Conservation (phyloP, 2,113 vertebrate genomes). For the Calypte anna region DNA sequence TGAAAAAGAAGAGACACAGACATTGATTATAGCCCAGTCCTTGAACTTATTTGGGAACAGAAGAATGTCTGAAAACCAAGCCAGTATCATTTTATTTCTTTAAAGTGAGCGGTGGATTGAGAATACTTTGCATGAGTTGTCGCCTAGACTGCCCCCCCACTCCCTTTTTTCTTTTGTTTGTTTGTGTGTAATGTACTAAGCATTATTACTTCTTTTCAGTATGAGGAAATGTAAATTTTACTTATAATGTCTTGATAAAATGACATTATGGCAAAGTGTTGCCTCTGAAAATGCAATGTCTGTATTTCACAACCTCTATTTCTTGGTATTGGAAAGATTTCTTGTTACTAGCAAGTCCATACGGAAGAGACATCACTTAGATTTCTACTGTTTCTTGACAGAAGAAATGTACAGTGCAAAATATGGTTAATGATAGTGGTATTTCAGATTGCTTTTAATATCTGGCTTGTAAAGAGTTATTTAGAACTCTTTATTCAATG, state of each 20-base stretch:
- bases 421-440: background rate
- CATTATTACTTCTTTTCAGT: background rate
- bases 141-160: background rate
- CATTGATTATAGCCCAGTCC: background rate
- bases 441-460: conserved; percentile 2
- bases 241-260: background rate
- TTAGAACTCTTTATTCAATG: background rate
- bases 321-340: background rate
- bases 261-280: background rate
- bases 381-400: background rate
- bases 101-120: background rate
- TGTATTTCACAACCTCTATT: background rate
- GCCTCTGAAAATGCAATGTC: background rate
- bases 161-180: too few relatives aligned
- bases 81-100: background rate
- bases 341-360: background rate
- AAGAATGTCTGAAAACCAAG: background rate
- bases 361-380: background rate
- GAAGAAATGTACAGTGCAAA: background rate
- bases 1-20: background rate
- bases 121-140: background rate
- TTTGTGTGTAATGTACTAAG: background rate
- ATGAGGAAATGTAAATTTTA: background rate
- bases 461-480: background rate
- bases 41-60: background rate